Evolutionary conservation across 2,797 vertebrate species (phyloP).

Genomic region (Leucoraja ocellata): DNA sequence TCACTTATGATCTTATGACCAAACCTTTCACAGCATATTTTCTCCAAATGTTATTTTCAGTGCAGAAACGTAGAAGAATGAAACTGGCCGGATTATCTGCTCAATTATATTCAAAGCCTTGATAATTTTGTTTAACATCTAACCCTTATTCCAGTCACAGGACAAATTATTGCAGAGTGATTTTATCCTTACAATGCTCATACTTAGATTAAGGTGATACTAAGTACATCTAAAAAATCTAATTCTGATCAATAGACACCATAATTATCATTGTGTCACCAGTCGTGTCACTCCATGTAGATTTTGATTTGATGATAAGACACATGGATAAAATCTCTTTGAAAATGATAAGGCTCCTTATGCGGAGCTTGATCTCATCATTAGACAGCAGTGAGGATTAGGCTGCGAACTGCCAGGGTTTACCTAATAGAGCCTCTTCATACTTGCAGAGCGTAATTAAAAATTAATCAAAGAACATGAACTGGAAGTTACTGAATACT

Average conservation of each 20-base stretch:
- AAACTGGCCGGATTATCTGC: background rate
- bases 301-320: background rate
- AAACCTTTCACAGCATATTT: background rate
- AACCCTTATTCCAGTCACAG: background rate
- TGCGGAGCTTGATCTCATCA: background rate
- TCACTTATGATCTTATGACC: too few species aligned
- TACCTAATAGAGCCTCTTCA: background rate
- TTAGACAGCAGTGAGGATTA: background rate
- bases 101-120: background rate
- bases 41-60: background rate
- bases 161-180: background rate
- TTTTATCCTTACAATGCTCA: background rate
- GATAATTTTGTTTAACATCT: background rate
- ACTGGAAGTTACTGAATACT: slow-evolving; percentile 1
- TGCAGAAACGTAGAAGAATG: background rate
- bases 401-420: background rate
- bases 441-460: background rate
- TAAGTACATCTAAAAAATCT: background rate
- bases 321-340: background rate
- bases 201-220: background rate
- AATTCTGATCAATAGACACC: background rate
- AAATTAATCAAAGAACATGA: background rate
- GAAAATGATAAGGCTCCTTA: background rate
- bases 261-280: background rate
- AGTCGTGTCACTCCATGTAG: background rate